Conservation (phyloP, 2,113 vertebrate genomes). For the Melanerpes aurifrons region DNA sequence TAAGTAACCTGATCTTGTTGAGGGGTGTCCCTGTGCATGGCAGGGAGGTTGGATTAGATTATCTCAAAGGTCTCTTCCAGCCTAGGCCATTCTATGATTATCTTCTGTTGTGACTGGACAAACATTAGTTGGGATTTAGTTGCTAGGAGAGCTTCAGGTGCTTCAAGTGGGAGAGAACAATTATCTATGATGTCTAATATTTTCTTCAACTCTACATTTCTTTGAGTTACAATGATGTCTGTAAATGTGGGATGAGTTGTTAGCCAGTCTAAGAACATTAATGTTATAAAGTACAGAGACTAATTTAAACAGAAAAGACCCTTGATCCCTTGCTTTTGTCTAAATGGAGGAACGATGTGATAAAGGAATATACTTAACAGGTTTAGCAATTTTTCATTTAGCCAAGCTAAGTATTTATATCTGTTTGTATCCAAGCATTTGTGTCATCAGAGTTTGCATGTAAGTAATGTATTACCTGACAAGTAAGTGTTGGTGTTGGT, state of each 20-base stretch:
- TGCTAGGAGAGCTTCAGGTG: not conserved
- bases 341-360: slow-evolving; percentile 13
- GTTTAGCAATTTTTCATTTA: not conserved
- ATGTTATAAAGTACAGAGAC: not conserved
- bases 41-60: too few relatives aligned
- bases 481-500: not conserved
- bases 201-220: not conserved
- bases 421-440: not conserved
- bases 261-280: slow-evolving; percentile 4
- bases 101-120: not conserved
- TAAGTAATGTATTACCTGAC: not conserved
- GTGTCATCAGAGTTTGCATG: not conserved
- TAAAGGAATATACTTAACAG: not conserved
- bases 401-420: not conserved
- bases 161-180: not conserved
- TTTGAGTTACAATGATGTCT: not conserved
- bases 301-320: slow-evolving; percentile 11
- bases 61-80: too few relatives aligned
- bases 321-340: slow-evolving; percentile 20
- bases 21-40: too few relatives aligned
- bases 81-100: not conserved
- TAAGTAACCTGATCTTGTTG: too few relatives aligned
- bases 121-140: not conserved
- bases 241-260: slow-evolving; percentile 19
- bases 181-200: not conserved